A percentile compares a stretch with the other conserved stretches of the same genome.
Conservation (phyloP, 2,113 vertebrate genomes). For the Larimichthys polyactis region DNA sequence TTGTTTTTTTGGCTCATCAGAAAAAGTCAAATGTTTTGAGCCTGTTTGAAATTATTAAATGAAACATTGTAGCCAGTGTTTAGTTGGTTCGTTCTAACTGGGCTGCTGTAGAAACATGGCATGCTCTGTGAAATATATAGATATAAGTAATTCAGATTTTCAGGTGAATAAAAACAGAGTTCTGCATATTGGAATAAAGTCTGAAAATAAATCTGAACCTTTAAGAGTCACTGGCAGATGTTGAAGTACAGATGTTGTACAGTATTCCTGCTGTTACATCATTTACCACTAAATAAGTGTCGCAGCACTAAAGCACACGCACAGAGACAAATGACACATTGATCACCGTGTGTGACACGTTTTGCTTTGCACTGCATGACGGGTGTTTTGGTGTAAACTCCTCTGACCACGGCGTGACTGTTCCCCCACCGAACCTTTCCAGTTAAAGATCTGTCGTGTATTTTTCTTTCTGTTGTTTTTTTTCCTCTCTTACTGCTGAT, state of each 20-base stretch:
- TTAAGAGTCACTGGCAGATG: background rate
- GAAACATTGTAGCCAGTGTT: too few relatives aligned
- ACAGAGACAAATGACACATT: rapidly evolving
- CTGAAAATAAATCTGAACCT: background rate
- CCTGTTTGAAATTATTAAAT: too few relatives aligned
- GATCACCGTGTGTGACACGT: background rate
- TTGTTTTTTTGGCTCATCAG: too few relatives aligned
- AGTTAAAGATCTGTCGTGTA: background rate
- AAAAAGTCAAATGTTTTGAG: too few relatives aligned
- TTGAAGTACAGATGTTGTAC: too few relatives aligned
- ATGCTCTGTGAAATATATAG: too few relatives aligned
- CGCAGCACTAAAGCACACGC: background rate
- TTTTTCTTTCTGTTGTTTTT: background rate
- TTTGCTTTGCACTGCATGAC: conserved; percentile 42
- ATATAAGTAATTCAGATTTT: too few relatives aligned
- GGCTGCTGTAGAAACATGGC: too few relatives aligned
- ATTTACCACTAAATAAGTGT: too few relatives aligned
- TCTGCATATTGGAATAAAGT: too few relatives aligned
- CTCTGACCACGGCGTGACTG: background rate
- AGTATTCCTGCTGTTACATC: background rate
- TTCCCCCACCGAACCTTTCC: conserved; percentile 12
- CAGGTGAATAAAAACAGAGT: too few relatives aligned
- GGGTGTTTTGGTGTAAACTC: conserved; percentile 14
- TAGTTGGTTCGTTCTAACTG: too few relatives aligned
- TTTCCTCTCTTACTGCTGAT: conserved; percentile 41